Percentiles rank a stretch among this genome's conserved stretches.
Conservation (phyloP, 2,888 invertebrate genomes). For the Isoperla grammatica region DNA sequence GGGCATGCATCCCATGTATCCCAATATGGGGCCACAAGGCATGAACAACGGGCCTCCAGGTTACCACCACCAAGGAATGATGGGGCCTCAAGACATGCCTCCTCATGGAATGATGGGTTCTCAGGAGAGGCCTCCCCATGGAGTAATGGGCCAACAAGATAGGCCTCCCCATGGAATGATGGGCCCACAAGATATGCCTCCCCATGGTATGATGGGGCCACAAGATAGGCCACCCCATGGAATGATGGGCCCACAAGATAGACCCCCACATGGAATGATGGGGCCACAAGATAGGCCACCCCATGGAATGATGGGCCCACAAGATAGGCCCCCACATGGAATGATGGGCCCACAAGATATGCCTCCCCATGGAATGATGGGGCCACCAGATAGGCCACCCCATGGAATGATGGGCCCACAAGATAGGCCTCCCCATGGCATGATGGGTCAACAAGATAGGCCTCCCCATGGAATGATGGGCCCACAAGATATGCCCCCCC, state of each 20-base stretch:
- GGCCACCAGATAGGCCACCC: constrained; percentile 4
- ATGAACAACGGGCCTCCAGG: constrained; percentile 1
- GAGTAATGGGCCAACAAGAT: not conserved
- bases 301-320: constrained; percentile 4
- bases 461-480: too few species aligned
- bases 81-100: too few species aligned
- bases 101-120: too few species aligned
- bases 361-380: constrained; percentile 1
- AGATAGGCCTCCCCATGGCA: not conserved
- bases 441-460: constrained; percentile 3
- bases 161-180: not conserved
- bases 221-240: not conserved
- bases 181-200: not conserved
- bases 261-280: too few species aligned
- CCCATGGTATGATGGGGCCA: not conserved
- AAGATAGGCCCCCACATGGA: not conserved
- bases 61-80: not conserved
- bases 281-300: not conserved
- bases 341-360: not conserved
- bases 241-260: not conserved
- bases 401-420: too few species aligned
- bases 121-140: not conserved
- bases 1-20: constrained; percentile 13
- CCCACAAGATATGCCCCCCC: not conserved
- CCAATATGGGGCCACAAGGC: not conserved